Evolutionary conservation across 2,113 vertebrate genomes (phyloP), one percentile per base, ranked within the genome.

Genomic region (Gallinago undulata): DNA sequence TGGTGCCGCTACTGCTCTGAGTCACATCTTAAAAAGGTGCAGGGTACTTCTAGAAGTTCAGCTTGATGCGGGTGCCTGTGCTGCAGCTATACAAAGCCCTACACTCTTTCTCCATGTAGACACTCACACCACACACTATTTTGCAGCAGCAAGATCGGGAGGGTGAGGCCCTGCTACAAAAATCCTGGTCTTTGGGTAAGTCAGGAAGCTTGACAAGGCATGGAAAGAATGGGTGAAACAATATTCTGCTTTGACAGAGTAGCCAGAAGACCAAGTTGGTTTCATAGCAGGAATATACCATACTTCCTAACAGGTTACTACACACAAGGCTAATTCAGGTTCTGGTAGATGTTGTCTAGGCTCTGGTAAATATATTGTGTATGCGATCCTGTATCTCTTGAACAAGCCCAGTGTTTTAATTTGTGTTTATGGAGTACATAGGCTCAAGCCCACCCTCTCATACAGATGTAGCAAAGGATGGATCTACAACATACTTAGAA

Each of bases 21-120:
- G 19, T 45, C 15, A 4, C 0, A 0, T 28, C 11, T 47, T 83
- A 8, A 69, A 85, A 89, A 66, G 8, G 13, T 53, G 5, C 1
- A 5, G 33, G 18, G 7, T 37, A 17, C 45, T 72, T 77, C 10
- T 14, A 0, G 4, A 60, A 41, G 45, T 18, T 53, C 56, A 48
- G 27, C 63, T 16, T 77, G 41, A 7, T 39, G 35, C 12, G 21
- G 22, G 5, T 59, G 51, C 13, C 33, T 69, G 18, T 69, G 33
- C 33, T 59, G 48, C 43, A 80, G 48, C 22, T 35, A 3, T 1
- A 1, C 23, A 4, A 51, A 27, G 5, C 4, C 11, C 3, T 16
- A 5, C 1, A 0, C 15, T 19, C 39, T 37, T 50, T 25, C 7
- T 72, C 18, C 4, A 5, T 3, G 15, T 23, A 81, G n/a, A 43